These are phyloP conservation scores for Macrobrachium nipponense DNA, from an alignment of 1,140 invertebrate genomes.

Conservation along the genomic window DNA sequence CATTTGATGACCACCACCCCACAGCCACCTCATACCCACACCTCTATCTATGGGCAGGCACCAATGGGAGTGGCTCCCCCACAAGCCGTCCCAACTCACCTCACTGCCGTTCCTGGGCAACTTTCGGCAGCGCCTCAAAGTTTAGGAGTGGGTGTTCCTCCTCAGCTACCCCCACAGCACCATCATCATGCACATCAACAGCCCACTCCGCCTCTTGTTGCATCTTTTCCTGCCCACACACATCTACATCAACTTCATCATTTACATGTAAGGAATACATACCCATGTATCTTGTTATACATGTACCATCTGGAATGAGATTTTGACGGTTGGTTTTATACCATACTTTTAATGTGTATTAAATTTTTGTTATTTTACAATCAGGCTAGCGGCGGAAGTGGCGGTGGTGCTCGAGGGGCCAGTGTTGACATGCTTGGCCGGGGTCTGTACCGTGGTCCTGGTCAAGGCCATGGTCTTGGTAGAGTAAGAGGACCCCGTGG, in stretches of 20 bases:
- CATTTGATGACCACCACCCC: constrained; percentile 53
- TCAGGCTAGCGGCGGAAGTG: constrained; percentile 53
- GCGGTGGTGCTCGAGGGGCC: constrained; percentile 37
- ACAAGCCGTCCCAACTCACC: constrained; percentile 52
- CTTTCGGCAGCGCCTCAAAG: constrained; percentile 51
- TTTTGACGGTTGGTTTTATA: background rate
- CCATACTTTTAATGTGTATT: background rate
- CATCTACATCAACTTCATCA: constrained; percentile 59
- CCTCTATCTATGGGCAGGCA: constrained; percentile 53
- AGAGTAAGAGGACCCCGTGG: constrained; percentile 54
- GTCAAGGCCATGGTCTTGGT: constrained; percentile 52
- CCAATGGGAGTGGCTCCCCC: constrained; percentile 57
- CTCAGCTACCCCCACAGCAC: constrained; percentile 52
- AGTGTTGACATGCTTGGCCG: constrained; percentile 54
- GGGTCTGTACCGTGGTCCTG: constrained; percentile 47
- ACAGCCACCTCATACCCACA: constrained; percentile 56
- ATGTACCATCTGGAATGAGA: background rate
- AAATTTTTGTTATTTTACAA: background rate
- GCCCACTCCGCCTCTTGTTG: constrained; percentile 52
- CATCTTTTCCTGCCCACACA: constrained; percentile 52
- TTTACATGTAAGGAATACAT: constrained; percentile 47
- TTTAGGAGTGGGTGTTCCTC: constrained; percentile 48
- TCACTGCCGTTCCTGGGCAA: constrained; percentile 48
- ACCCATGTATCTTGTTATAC: background rate
- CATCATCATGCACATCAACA: constrained; percentile 53